Base-by-base conservation (phyloP, 1,140 invertebrate genomes). In the Drosophila equinoxialis region DNA sequence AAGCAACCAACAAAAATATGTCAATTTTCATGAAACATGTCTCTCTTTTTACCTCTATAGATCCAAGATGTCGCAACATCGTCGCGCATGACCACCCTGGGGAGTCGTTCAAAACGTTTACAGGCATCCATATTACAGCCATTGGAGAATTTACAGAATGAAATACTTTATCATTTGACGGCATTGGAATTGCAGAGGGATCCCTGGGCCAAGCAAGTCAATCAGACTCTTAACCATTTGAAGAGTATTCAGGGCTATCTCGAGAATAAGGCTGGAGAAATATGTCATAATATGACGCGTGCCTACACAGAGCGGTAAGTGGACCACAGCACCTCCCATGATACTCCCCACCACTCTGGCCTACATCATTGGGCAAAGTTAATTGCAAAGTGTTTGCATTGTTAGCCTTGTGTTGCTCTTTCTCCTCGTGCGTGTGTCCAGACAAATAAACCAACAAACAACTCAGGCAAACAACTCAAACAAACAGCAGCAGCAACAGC, bases 221-320 rank as follows among this genome's bases (percentile, higher is more conserved):
- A 96, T 85, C 95, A 96, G 69, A 95, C 95, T 0, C 91, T 96
- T 3, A 94, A 94, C 42, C 95, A 96, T 85, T 93, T 96, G 14
- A 95, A 95, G 74, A 95, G 94, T 3, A 95, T 96, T 35, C 96
- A 96, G 81, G 95, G 94, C 80, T 96, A 95, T 83, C 94, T 96
- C 41, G 94, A 96, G 78, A 95, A 95, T 79, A 95, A 96, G 81
- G 95, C 95, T 4, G 94, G 94, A n/a, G 93, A 94, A 67, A 96
- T 96, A 64, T 95, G 95, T 65, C 93, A 94, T 75, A 93, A 91
- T 78, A 66, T 91, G 79, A 92, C 91, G 33, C 74, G 77, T 8
- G 37, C 74, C 42, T 92, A 92, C 71, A 91, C 84, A 23, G 84
- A 91, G 68, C 90, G 91, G 91, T 92, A 42, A 77, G 71, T 65